Base-by-base conservation (phyloP, 2,888 invertebrate genomes). In the Drosophila meridiana region DNA sequence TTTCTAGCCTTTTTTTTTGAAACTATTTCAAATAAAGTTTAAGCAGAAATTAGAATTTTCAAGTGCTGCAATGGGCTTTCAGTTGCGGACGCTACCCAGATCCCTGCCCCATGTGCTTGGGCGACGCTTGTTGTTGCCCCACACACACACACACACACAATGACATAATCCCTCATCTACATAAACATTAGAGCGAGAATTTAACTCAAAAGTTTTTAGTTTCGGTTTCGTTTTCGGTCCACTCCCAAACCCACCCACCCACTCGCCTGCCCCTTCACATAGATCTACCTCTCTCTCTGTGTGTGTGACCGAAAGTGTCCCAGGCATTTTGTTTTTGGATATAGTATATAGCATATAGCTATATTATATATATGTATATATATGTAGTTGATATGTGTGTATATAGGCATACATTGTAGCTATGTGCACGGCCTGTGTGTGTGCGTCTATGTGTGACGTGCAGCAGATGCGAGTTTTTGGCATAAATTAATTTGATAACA, bases 121-220 rank as follows among this genome's bases (percentile, higher is more conserved):
- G 83, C 55, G 69, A 78, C 80, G 74, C 62, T 64, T 68, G 55
- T 42, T 72, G 57, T 52, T 79, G 69, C 53, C 65, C 52, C 78
- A 75, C 71, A 90, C 90, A 90, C 90, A 86, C 83, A 86, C 65
- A 52, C 78, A 75, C 71, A 90, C 90, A 90, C 90, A 86, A 86
- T 88, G 90, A 89, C 89, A 90, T 90, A 91, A 91, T 90, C 91
- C 90, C 91, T 90, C 90, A 88, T 90, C 89, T 89, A 82, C 87
- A 88, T 90, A 87, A 90, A 90, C 89, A 87, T 89, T 87, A 89
- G 82, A 86, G 80, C 83, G 78, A 79, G 89, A 87, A 87, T 90
- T 90, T 89, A 87, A 90, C 90, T 90, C 90, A 89, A 87, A 87
- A 90, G 89, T 87, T 87, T 87, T 90, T 90, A 89, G 90, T 87